A percentile compares a stretch with the other conserved stretches of the same genome.
Evolutionary conservation across 2,797 vertebrate genomes (phyloP).

Genomic region (Cryptoblepharus egeriae): DNA sequence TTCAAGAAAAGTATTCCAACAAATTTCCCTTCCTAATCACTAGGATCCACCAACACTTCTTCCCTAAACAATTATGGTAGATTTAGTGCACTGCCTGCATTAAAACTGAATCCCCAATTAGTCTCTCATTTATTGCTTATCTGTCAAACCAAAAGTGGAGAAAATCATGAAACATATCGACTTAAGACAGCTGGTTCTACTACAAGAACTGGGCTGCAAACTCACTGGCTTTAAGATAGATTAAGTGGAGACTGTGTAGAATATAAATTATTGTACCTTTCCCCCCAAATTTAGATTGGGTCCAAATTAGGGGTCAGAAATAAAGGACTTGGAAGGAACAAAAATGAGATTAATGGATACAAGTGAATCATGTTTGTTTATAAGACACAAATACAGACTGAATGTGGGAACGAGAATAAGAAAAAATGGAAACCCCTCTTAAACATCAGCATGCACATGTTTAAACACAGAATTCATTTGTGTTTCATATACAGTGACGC

Average conservation of each 20-base stretch:
- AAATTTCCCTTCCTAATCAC: background rate
- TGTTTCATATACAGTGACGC: no score
- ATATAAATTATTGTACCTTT: no score
- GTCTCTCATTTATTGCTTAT: background rate
- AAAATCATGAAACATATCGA: background rate
- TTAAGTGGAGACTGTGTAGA: background rate
- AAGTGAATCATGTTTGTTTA: background rate
- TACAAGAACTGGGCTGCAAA: background rate
- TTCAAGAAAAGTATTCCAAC: background rate
- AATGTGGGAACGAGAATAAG: slow-evolving; percentile 39
- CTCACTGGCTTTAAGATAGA: background rate
- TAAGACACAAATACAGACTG: slow-evolving; percentile 55
- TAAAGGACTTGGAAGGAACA: background rate
- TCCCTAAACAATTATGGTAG: background rate
- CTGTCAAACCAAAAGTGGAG: background rate
- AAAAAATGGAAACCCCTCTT: slow-evolving; percentile 4
- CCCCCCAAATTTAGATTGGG: background rate
- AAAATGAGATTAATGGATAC: background rate
- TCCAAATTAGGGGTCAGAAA: background rate
- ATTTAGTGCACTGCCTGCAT: background rate
- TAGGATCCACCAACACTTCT: background rate
- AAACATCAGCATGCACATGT: no score
- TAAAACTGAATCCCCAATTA: background rate
- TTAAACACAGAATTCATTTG: no score
- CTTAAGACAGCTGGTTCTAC: background rate